A percentile compares a stretch with the other conserved stretches of the same genome.
Evolutionary conservation across 1,140 invertebrate species (phyloP).

Genomic region (Ceratoteleas bidentatus): DNA sequence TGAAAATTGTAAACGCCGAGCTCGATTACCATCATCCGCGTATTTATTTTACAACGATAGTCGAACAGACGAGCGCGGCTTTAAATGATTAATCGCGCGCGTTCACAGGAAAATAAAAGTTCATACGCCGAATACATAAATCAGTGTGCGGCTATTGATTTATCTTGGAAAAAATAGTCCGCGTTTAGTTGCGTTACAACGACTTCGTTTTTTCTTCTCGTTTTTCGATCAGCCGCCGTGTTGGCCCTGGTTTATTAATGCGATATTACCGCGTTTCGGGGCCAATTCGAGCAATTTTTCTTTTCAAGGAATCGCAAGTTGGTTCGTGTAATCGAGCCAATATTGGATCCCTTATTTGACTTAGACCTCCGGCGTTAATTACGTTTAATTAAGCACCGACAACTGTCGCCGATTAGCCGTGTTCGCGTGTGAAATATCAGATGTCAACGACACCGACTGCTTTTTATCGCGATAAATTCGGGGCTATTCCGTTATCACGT

Average conservation of each 20-base stretch:
- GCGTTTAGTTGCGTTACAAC: slow-evolving; percentile 27
- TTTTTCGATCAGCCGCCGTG: slow-evolving; percentile 17
- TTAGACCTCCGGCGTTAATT: slow-evolving; percentile 22
- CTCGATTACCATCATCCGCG: background rate
- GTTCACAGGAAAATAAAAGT: slow-evolving; percentile 25
- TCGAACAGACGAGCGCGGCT: background rate
- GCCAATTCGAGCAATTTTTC: slow-evolving; percentile 10
- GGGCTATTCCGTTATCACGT: background rate
- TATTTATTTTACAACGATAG: background rate
- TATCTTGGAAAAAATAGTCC: slow-evolving; percentile 43
- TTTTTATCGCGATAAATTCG: background rate
- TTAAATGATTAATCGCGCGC: slow-evolving; percentile 27
- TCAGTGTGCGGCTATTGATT: slow-evolving; percentile 43
- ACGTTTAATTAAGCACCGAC: slow-evolving; percentile 9
- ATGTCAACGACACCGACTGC: slow-evolving; percentile 1
- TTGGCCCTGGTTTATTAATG: slow-evolving; percentile 44
- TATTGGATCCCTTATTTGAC: slow-evolving; percentile 40
- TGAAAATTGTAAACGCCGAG: background rate
- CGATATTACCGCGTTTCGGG: slow-evolving; percentile 15
- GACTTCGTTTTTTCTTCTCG: slow-evolving; percentile 9
- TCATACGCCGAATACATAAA: slow-evolving; percentile 39
- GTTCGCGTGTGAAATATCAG: background rate
- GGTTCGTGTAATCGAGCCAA: no score
- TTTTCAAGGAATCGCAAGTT: no score
- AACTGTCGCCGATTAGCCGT: slow-evolving; percentile 2